A percentile compares a stretch with the other conserved stretches of the same genome.
Evolutionary conservation across 2,888 invertebrate genomes (phyloP).

Genomic region (Amphipyra berbera): DNA sequence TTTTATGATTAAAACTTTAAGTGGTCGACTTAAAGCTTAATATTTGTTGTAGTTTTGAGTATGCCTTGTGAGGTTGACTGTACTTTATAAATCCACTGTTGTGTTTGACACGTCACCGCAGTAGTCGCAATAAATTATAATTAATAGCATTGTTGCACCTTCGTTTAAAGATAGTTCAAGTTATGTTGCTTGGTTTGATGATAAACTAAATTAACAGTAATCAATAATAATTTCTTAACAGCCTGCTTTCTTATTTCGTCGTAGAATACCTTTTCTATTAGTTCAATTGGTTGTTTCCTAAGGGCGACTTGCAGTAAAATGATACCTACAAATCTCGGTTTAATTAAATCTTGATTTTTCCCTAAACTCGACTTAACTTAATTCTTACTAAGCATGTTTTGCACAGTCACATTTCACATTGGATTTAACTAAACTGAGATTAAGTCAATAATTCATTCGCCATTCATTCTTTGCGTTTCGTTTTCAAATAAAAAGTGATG

Average conservation of each 20-base stretch:
- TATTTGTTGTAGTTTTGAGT: constrained; percentile 9
- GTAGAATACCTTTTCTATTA: too few relatives aligned
- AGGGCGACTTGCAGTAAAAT: too few relatives aligned
- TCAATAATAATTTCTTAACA: neutral
- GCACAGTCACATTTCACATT: too few relatives aligned
- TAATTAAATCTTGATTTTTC: too few relatives aligned
- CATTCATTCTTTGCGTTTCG: too few relatives aligned
- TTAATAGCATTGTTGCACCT: constrained; percentile 30
- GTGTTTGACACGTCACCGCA: constrained; percentile 69
- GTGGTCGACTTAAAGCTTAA: constrained; percentile 22
- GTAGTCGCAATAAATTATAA: constrained; percentile 50
- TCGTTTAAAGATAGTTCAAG: constrained; percentile 27
- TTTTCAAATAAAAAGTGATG: too few relatives aligned
- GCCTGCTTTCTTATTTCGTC: neutral
- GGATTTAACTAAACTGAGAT: too few relatives aligned
- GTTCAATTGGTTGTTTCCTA: too few relatives aligned
- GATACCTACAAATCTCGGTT: too few relatives aligned
- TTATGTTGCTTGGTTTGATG: constrained; percentile 27
- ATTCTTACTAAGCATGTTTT: too few relatives aligned
- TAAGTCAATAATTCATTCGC: too few relatives aligned
- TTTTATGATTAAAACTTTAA: constrained; percentile 34
- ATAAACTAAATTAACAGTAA: constrained; percentile 7
- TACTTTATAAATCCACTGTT: constrained; percentile 59
- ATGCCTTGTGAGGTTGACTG: constrained; percentile 23
- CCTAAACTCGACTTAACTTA: too few relatives aligned